Conservation (phyloP, 1,140 invertebrate genomes). For the Papilio aristodemus region DNA sequence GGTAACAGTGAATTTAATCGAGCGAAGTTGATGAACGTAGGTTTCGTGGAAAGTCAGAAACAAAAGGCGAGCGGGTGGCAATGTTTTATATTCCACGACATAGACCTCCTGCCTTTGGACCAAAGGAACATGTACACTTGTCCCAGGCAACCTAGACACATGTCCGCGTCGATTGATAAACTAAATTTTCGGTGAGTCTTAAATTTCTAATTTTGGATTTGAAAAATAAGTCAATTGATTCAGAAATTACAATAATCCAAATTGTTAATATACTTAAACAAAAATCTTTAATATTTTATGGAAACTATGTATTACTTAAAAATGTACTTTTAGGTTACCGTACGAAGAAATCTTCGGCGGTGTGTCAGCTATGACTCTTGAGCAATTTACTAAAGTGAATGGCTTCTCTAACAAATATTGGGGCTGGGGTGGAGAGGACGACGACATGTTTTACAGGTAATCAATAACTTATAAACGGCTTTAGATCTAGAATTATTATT, state of each 20-base stretch:
- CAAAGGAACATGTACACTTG: conserved; percentile 95
- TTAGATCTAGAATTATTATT: neutral
- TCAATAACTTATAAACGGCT: neutral
- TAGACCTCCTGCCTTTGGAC: conserved; percentile 96
- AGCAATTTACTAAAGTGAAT: conserved; percentile 91
- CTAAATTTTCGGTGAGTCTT: conserved; percentile 80
- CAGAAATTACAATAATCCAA: neutral
- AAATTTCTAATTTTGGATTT: neutral
- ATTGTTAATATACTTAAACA: too few species aligned
- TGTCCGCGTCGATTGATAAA: conserved; percentile 96
- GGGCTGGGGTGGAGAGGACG: conserved; percentile 96
- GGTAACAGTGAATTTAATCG: conserved; percentile 88
- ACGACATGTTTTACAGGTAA: conserved; percentile 92
- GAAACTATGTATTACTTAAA: too few species aligned
- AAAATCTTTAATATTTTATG: too few species aligned
- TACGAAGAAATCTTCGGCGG: conserved; percentile 94
- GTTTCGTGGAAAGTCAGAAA: conserved; percentile 86
- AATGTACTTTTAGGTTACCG: conserved; percentile 86
- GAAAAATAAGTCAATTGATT: neutral
- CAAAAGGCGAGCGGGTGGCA: conserved; percentile 85
- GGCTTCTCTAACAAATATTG: conserved; percentile 96
- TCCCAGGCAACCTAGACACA: conserved; percentile 94
- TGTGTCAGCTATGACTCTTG: conserved; percentile 90
- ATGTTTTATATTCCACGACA: conserved; percentile 98
- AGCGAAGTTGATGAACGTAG: conserved; percentile 97